Evolutionary conservation across 2,888 invertebrate genomes (phyloP).

Genomic region (Troides aeacus): DNA sequence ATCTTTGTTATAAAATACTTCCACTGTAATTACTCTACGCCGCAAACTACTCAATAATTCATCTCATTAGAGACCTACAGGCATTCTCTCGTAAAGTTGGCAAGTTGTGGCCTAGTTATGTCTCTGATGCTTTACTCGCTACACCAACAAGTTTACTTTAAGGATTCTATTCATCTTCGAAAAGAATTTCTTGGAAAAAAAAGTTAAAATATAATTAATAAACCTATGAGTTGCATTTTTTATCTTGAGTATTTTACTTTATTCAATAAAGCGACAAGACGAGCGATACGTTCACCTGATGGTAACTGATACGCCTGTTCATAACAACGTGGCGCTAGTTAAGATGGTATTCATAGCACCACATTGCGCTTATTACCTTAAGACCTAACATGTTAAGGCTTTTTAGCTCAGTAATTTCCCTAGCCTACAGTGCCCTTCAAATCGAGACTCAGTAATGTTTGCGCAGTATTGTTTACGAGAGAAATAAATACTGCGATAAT

Average conservation of each 20-base stretch:
- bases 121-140: slow-evolving; percentile 45
- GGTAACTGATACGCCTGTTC: too few species aligned
- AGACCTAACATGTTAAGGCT: too few species aligned
- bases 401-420: too few species aligned
- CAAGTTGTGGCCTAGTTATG: slow-evolving; percentile 54
- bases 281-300: too few species aligned
- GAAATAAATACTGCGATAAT: too few species aligned
- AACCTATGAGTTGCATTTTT: neutral
- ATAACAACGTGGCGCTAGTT: too few species aligned
- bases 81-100: slow-evolving; percentile 59
- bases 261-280: too few species aligned
- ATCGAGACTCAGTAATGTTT: too few species aligned
- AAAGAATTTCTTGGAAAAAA: neutral
- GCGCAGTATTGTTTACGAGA: too few species aligned
- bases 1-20: neutral
- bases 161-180: slow-evolving; percentile 18
- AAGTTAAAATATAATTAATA: neutral
- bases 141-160: slow-evolving; percentile 57
- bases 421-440: too few species aligned
- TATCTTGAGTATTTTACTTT: neutral
- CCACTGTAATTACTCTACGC: slow-evolving; percentile 29
- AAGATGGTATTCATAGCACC: too few species aligned
- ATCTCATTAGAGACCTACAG: slow-evolving; percentile 73
- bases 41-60: slow-evolving; percentile 68
- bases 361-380: too few species aligned